Evolutionary conservation across 2,888 invertebrate species (phyloP).

Genomic region (Cheilosia grossa): DNA sequence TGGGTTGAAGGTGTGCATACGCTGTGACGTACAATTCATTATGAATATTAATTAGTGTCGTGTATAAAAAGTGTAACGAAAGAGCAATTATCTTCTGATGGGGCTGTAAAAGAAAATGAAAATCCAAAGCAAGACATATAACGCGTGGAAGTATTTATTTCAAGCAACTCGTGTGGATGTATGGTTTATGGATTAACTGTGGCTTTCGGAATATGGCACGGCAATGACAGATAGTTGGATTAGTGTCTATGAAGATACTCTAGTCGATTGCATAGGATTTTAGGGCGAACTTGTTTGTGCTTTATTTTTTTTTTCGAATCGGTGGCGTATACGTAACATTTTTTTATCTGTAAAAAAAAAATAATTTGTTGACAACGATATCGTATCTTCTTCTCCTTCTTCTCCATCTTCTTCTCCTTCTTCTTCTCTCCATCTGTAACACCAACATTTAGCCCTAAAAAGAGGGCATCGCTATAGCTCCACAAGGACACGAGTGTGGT

Average conservation of each 20-base stretch:
- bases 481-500: no score
- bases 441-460: no score
- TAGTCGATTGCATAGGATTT: neutral
- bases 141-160: neutral
- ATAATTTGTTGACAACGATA: no score
- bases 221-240: neutral
- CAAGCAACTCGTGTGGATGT: neutral
- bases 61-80: neutral
- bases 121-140: neutral
- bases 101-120: neutral
- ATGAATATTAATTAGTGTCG: slow-evolving; percentile 38
- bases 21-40: slow-evolving; percentile 18
- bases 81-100: neutral
- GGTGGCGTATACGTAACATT: no score
- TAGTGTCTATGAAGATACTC: neutral
- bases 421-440: no score
- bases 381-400: no score
- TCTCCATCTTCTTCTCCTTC: no score
- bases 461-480: no score
- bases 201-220: neutral
- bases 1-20: neutral
- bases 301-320: neutral
- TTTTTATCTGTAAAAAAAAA: neutral
- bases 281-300: no score
- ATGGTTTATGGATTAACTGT: neutral